Evolutionary conservation across 2,113 vertebrate species (phyloP).

Genomic region (Cyanoramphus novaezelandiae): DNA sequence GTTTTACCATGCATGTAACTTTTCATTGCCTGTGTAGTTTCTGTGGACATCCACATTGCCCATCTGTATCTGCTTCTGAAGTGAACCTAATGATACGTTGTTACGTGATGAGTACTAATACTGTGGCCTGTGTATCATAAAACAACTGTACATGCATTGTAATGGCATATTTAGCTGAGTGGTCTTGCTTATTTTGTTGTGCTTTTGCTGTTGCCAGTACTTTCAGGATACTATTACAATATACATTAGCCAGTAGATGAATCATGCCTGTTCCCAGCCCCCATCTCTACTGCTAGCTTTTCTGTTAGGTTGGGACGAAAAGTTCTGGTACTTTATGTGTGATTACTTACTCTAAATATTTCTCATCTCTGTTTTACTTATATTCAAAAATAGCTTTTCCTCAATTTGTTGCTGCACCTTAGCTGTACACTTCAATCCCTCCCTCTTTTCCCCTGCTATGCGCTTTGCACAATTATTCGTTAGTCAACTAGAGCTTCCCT

Average conservation of each 20-base stretch:
- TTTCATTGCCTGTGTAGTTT: neutral
- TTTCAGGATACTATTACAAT: neutral
- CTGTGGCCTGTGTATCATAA: slow-evolving; percentile 29
- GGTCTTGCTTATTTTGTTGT: slow-evolving; percentile 9
- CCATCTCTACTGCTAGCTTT: neutral
- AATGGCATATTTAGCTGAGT: neutral
- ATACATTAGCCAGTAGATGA: neutral
- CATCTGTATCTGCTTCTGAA: neutral
- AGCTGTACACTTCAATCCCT: neutral
- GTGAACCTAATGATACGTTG: neutral
- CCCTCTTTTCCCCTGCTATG: neutral
- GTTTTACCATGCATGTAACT: neutral
- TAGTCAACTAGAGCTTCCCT: neutral
- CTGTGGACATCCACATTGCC: neutral
- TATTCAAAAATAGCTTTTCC: neutral
- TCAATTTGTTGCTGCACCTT: neutral
- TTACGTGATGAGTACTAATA: slow-evolving; percentile 5
- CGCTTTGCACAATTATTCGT: neutral
- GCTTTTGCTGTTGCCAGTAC: neutral
- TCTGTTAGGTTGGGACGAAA: neutral
- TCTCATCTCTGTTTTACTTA: neutral
- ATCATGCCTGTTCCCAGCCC: neutral
- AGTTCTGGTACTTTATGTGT: neutral
- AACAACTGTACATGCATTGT: slow-evolving; percentile 41
- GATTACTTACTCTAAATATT: neutral